These are phyloP conservation scores for Patagioenas fasciata DNA, from an alignment of 2,113 vertebrate genomes.

Conservation along the genomic window DNA sequence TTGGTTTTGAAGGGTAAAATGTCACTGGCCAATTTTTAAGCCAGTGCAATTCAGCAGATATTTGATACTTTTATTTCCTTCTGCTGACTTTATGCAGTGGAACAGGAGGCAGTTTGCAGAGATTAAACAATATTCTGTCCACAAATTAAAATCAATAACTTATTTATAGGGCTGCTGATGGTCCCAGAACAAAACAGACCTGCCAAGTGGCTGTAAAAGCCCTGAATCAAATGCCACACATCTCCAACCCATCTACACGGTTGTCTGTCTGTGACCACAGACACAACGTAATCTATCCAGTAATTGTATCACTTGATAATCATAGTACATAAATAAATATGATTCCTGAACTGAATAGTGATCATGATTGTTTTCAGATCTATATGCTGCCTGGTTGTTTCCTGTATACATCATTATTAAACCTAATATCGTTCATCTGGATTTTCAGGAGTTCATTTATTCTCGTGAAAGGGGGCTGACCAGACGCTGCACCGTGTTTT, in stretches of 20 bases:
- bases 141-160: slow-evolving; percentile 64
- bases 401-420: background rate
- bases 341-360: background rate
- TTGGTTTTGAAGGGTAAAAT: slow-evolving; percentile 37
- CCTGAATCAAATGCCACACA: background rate
- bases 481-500: background rate
- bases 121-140: slow-evolving; percentile 47
- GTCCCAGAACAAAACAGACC: background rate
- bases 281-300: background rate
- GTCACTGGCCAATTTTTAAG: slow-evolving; percentile 12
- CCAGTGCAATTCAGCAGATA: slow-evolving; percentile 18
- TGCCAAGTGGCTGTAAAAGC: slow-evolving; percentile 13
- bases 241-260: background rate
- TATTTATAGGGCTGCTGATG: slow-evolving; percentile 43
- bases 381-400: background rate
- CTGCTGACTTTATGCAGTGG: slow-evolving; percentile 25
- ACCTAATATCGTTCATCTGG: background rate
- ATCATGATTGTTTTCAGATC: background rate
- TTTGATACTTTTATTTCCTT: slow-evolving; percentile 40
- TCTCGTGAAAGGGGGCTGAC: background rate
- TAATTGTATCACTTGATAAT: background rate
- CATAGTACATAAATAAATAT: background rate
- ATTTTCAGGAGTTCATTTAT: background rate
- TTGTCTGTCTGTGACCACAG: background rate
- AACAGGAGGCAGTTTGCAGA: background rate